These are phyloP conservation scores for Solenodon paradoxus DNA, from an alignment of 2,113 vertebrate genomes.

Conservation along the genomic window DNA sequence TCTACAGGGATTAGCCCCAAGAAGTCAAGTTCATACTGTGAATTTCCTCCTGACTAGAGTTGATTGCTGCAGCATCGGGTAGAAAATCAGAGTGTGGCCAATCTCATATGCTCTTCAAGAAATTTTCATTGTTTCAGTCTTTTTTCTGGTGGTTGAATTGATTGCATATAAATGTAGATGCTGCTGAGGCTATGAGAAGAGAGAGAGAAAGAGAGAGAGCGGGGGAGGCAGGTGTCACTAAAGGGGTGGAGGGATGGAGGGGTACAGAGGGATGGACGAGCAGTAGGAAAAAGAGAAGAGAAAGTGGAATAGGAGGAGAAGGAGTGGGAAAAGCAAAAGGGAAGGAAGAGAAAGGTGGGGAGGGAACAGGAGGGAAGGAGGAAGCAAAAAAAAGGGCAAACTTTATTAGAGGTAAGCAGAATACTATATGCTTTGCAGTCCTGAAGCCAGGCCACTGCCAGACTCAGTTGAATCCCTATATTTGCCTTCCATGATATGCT, in stretches of 20 bases:
- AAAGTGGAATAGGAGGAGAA: no score
- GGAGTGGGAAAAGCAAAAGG: no score
- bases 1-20: neutral
- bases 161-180: neutral
- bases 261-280: neutral
- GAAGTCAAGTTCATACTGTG: neutral
- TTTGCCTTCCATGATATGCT: neutral
- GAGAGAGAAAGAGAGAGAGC: rapidly evolving
- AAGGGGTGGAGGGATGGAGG: neutral
- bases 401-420: neutral
- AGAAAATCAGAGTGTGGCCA: neutral
- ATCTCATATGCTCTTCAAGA: neutral
- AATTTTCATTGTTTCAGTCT: neutral
- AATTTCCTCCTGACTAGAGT: neutral
- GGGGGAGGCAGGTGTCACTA: neutral
- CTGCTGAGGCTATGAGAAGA: neutral
- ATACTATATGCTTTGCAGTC: no score
- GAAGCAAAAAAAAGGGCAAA: neutral
- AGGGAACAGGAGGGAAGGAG: no score
- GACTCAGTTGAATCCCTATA: neutral
- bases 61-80: neutral
- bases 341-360: no score
- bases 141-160: neutral
- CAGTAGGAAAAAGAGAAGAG: no score
- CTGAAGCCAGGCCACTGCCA: neutral